Evolutionary conservation across 2,113 vertebrate genomes (phyloP).

Genomic region (Aramus guarauna): DNA sequence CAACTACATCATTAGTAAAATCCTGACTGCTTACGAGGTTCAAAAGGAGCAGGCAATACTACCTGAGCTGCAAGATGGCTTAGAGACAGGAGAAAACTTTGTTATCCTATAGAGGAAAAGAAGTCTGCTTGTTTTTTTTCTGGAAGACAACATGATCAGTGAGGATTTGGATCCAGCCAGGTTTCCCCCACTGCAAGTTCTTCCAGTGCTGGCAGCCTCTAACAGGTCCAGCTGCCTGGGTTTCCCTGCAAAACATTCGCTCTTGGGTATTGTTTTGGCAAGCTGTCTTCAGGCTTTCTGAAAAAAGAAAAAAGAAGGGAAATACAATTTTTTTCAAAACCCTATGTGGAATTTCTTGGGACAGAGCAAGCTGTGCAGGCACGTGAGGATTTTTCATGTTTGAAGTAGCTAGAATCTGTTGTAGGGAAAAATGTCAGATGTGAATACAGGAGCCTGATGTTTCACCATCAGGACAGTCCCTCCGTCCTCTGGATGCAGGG

Average conservation of each 20-base stretch:
- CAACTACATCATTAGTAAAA: not conserved
- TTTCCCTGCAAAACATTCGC: not conserved
- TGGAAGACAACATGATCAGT: not conserved
- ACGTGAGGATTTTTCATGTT: not conserved
- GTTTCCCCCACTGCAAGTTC: not conserved
- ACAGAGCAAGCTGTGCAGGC: not conserved
- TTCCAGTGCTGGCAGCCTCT: not conserved
- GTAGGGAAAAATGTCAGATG: not conserved
- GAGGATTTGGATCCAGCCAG: not conserved
- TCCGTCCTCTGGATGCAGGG: not conserved
- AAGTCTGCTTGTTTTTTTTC: not conserved
- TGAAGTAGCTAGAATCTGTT: not conserved
- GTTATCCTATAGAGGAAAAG: not conserved
- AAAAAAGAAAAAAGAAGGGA: not conserved
- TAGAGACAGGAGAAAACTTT: not conserved
- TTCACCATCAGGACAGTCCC: not conserved
- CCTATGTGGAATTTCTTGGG: not conserved
- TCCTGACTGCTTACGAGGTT: not conserved
- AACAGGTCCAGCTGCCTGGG: fast-evolving
- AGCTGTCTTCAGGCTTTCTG: not conserved
- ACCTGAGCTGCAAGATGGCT: not conserved
- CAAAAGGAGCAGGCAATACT: not conserved
- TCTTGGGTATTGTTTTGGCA: not conserved
- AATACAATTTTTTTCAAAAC: not conserved
- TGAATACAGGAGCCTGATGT: not conserved